Conservation (phyloP, 2,113 vertebrate genomes). For the Mellivora capensis region DNA sequence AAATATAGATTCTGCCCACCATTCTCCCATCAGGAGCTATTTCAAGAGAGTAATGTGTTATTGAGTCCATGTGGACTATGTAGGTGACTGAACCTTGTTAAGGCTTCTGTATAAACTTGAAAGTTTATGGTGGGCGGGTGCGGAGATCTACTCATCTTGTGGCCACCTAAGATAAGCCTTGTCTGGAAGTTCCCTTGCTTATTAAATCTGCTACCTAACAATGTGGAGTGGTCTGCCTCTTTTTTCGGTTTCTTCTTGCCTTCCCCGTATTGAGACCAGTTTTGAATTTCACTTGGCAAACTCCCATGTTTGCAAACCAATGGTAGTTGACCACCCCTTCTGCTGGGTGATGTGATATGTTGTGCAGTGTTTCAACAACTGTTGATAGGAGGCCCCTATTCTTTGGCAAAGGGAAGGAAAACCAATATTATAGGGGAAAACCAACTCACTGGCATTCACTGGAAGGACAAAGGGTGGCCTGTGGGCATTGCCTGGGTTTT, state of each 20-base stretch:
- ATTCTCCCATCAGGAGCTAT: background rate
- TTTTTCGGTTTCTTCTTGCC: background rate
- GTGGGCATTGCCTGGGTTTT: background rate
- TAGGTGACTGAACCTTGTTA: background rate
- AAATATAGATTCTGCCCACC: background rate
- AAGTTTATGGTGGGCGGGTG: background rate
- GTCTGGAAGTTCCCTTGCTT: background rate
- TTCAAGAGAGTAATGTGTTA: background rate
- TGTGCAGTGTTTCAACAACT: background rate
- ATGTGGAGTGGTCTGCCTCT: background rate
- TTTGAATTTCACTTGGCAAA: background rate
- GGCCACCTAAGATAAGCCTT: background rate
- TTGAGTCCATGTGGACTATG: background rate
- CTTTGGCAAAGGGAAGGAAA: background rate
- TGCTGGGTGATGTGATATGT: background rate
- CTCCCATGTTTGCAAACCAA: background rate
- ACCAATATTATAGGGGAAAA: background rate
- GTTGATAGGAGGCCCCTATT: background rate
- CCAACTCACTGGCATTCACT: background rate
- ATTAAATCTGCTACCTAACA: background rate
- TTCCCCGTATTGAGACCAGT: background rate
- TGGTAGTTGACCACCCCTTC: background rate
- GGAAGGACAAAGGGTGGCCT: background rate
- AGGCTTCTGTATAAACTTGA: background rate
- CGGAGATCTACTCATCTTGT: background rate